These are phyloP conservation scores for Oxyteleia sp. DNA, from an alignment of 2,888 invertebrate genomes.

Conservation along the genomic window DNA sequence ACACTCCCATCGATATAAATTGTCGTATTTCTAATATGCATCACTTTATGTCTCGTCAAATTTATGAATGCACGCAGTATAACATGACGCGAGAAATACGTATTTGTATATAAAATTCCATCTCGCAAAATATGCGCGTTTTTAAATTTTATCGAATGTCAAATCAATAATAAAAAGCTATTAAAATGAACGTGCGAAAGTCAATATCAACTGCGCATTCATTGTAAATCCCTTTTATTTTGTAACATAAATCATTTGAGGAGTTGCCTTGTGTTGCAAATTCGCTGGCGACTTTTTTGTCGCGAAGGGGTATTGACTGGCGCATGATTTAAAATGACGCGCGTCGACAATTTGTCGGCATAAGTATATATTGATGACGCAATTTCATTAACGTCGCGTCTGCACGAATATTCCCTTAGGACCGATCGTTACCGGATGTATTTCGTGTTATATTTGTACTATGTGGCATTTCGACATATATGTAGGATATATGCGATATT, in stretches of 20 bases:
- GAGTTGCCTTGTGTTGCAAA: background rate
- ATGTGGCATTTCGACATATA: slow-evolving; percentile 70
- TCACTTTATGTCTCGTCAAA: slow-evolving; percentile 22
- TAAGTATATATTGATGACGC: slow-evolving; percentile 54
- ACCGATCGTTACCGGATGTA: slow-evolving; percentile 72
- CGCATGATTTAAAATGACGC: slow-evolving; percentile 28
- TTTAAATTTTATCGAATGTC: slow-evolving; percentile 17
- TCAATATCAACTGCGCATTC: background rate
- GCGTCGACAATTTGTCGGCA: slow-evolving; percentile 29
- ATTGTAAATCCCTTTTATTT: too few relatives aligned
- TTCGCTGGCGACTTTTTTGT: background rate
- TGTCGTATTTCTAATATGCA: slow-evolving; percentile 30
- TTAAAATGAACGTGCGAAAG: slow-evolving; percentile 18
- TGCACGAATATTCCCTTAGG: slow-evolving; percentile 65
- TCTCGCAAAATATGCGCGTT: background rate
- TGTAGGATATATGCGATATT: slow-evolving; percentile 71
- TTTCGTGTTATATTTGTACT: slow-evolving; percentile 69
- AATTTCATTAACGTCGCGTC: slow-evolving; percentile 72
- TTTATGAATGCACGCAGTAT: background rate
- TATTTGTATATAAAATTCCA: slow-evolving; percentile 21
- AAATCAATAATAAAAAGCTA: slow-evolving; percentile 16
- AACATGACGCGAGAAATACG: slow-evolving; percentile 20
- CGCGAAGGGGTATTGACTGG: background rate
- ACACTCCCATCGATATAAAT: slow-evolving; percentile 17
- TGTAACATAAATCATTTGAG: too few relatives aligned